phyloP scores from a whole-genome alignment of 2,113 vertebrate genomes.

The Dunckerocampus dactyliophorus region DNA sequence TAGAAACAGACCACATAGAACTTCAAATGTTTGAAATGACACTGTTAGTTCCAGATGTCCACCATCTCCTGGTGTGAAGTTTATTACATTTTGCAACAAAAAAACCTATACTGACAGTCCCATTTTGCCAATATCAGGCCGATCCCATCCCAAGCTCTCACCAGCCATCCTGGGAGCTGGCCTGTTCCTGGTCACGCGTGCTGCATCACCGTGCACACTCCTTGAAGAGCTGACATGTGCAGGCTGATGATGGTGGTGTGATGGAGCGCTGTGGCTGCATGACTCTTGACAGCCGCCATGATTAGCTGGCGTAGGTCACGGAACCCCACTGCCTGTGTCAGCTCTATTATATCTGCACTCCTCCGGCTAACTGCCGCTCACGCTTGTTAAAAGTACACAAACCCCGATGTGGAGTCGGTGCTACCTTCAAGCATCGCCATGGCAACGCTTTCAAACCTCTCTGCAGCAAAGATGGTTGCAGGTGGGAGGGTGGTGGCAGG shows the following conservation, averaged over 20 bases:
- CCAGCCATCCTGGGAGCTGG: neutral
- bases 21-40: too few relatives aligned
- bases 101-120: too few relatives aligned
- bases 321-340: neutral
- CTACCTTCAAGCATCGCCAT: neutral
- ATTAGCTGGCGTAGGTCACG: constrained; percentile 3
- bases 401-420: neutral
- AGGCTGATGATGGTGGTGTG: too few relatives aligned
- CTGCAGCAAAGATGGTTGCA: neutral
- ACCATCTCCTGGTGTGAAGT: too few relatives aligned
- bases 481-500: neutral
- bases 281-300: constrained; percentile 14
- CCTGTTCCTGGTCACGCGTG: neutral
- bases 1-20: too few relatives aligned
- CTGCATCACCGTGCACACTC: neutral
- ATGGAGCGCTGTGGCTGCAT: neutral
- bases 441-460: neutral
- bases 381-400: neutral
- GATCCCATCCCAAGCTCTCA: neutral
- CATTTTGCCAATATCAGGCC: too few relatives aligned
- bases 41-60: too few relatives aligned
- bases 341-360: neutral
- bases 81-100: too few relatives aligned
- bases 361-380: neutral
- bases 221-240: constrained; percentile 4